phyloP scores from a whole-genome alignment of 1,140 invertebrate genomes.

The Tribolium madens region DNA sequence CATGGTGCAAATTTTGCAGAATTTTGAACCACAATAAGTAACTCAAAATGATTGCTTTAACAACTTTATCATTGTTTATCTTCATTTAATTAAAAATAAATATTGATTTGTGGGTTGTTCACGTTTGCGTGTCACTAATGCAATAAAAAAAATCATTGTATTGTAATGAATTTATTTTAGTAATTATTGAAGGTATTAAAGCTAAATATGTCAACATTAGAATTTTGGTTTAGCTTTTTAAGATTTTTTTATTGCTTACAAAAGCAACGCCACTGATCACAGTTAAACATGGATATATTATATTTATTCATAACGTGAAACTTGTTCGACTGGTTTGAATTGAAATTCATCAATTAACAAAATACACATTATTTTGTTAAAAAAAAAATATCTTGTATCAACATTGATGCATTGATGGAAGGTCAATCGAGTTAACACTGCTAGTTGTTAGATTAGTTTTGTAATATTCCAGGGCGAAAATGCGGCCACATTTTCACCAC shows the following conservation, averaged over 20 bases:
- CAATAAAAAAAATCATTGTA: background rate
- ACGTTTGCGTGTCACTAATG: background rate
- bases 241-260: background rate
- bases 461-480: constrained; percentile 41
- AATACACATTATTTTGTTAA: background rate
- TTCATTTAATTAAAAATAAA: background rate
- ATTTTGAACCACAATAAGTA: no score
- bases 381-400: background rate
- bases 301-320: constrained; percentile 14
- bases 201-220: no score
- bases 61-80: background rate
- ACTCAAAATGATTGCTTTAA: no score
- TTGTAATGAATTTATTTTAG: background rate
- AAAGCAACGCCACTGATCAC: background rate
- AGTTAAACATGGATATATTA: background rate
- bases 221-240: background rate
- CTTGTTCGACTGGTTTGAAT: constrained; percentile 27
- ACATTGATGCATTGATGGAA: no score
- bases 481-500: constrained; percentile 56
- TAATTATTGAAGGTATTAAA: no score
- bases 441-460: background rate
- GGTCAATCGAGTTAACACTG: no score
- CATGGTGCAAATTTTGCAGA: no score
- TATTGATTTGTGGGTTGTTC: background rate
- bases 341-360: background rate